Conservation (phyloP, 2,888 invertebrate genomes). For the Limnephilus marmoratus region DNA sequence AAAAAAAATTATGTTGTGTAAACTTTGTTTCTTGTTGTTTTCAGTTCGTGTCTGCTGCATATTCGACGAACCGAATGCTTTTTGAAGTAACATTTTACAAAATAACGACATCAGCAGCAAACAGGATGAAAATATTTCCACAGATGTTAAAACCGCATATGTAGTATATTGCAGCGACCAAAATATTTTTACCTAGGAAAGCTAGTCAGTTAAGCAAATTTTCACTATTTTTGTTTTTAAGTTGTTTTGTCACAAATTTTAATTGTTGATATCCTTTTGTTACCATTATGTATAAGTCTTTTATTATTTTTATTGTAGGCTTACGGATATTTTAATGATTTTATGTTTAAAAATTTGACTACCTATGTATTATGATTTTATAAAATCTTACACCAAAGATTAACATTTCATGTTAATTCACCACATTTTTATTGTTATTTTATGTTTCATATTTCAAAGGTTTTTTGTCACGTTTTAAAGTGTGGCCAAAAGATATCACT, state of each 20-base stretch:
- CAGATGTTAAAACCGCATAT: slow-evolving; percentile 32
- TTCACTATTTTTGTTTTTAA: slow-evolving; percentile 48
- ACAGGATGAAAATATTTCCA: slow-evolving; percentile 42
- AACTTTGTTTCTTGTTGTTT: not conserved
- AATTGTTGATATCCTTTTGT: slow-evolving; percentile 2
- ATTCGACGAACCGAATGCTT: not conserved
- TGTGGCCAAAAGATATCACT: slow-evolving; percentile 1
- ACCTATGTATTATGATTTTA: not conserved
- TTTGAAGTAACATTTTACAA: not conserved
- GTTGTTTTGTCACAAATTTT: slow-evolving; percentile 41
- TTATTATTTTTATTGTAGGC: not conserved
- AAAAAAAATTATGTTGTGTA: no score
- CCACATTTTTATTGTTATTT: no score
- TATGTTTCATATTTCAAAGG: not conserved
- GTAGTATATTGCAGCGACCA: slow-evolving; percentile 63
- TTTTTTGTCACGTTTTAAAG: not conserved
- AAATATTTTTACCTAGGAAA: slow-evolving; percentile 65
- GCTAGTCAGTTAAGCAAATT: slow-evolving; percentile 67
- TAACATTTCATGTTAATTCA: not conserved
- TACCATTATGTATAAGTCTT: slow-evolving; percentile 14
- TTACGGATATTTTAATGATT: not conserved
- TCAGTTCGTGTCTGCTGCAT: slow-evolving; percentile 23
- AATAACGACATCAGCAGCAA: slow-evolving; percentile 12
- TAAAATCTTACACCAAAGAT: not conserved
- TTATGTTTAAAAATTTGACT: not conserved